phyloP scores from a whole-genome alignment of 2,113 vertebrate genomes.

The Lophura nycthemera region DNA sequence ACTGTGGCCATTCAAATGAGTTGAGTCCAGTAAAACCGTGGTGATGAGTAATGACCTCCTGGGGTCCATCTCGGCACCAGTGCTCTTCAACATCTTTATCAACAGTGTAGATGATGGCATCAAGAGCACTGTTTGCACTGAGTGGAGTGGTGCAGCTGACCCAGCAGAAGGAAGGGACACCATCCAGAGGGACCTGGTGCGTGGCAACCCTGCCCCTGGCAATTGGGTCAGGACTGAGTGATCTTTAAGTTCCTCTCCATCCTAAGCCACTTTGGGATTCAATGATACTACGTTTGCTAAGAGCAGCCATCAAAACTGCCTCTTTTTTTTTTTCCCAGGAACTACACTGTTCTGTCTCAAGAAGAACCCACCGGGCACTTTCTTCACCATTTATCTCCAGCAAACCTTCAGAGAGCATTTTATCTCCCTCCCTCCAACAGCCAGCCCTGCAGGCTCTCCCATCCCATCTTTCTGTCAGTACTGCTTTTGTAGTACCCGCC shows the following conservation, averaged over 20 bases:
- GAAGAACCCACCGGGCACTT: background rate
- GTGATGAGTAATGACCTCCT: too few relatives aligned
- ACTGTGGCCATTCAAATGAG: rapidly evolving
- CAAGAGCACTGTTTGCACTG: too few relatives aligned
- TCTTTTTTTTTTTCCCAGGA: background rate
- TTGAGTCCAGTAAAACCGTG: background rate
- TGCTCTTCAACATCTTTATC: too few relatives aligned
- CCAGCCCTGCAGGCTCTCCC: background rate
- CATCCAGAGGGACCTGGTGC: too few relatives aligned
- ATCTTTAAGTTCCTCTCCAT: too few relatives aligned
- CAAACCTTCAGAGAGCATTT: background rate
- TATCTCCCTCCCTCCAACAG: background rate
- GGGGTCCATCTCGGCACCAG: too few relatives aligned
- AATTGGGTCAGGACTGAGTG: too few relatives aligned
- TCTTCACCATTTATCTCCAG: background rate
- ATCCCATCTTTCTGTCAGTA: background rate
- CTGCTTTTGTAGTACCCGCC: background rate
- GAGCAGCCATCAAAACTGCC: background rate
- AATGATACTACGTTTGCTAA: background rate
- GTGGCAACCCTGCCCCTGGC: too few relatives aligned
- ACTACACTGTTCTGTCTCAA: background rate
- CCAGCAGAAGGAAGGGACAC: too few relatives aligned
- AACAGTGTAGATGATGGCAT: too few relatives aligned
- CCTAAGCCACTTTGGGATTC: too few relatives aligned
- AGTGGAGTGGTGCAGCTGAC: too few relatives aligned